A percentile compares a stretch with the other conserved stretches of the same genome.
These are phyloP conservation scores for Hemistola chrysoprasaria DNA, from an alignment of 2,888 invertebrate species.

Conservation along the genomic window DNA sequence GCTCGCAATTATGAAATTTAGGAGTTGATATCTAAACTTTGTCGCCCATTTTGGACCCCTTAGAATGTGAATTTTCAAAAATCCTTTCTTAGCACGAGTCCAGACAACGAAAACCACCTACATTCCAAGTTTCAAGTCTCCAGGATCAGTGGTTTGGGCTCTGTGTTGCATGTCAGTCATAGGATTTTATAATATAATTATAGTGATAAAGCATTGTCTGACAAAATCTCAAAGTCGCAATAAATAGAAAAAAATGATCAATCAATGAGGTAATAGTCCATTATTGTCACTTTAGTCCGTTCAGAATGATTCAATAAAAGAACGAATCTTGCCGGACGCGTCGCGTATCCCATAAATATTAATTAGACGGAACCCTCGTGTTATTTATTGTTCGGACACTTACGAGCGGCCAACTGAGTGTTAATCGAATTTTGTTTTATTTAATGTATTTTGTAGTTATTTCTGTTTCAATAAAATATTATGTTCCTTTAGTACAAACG, in stretches of 20 bases:
- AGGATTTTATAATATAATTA: too few species aligned
- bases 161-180: too few species aligned
- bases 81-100: too few species aligned
- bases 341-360: conserved; percentile 49
- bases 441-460: conserved; percentile 16
- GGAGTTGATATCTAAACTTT: too few species aligned
- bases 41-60: too few species aligned
- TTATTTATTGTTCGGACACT: conserved; percentile 40
- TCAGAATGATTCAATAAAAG: conserved; percentile 49
- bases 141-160: too few species aligned
- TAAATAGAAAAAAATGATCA: conserved; percentile 20
- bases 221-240: conserved; percentile 1
- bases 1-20: too few species aligned
- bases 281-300: conserved; percentile 29
- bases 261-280: conserved; percentile 27
- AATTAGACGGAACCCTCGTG: conserved; percentile 48
- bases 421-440: conserved; percentile 28
- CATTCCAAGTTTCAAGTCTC: too few species aligned
- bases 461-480: conserved; percentile 1
- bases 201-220: too few species aligned
- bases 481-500: conserved; percentile 2
- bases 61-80: too few species aligned
- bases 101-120: too few species aligned
- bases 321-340: conserved; percentile 35
- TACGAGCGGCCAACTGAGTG: conserved; percentile 22